Evolutionary conservation across 2,113 vertebrate species (phyloP).

Genomic region (Oryzias javanicus): DNA sequence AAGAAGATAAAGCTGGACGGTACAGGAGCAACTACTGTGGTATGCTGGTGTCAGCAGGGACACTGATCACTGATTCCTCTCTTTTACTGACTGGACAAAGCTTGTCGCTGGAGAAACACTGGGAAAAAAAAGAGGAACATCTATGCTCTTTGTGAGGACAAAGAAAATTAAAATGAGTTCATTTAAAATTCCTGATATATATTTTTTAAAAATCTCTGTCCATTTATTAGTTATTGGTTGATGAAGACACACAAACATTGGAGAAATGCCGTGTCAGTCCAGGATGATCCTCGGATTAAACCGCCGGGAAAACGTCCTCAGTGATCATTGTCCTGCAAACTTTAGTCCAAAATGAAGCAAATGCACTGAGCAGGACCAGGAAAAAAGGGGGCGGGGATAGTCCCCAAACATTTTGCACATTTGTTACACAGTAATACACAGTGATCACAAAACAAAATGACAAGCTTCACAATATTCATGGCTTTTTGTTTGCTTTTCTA

Average conservation of each 20-base stretch:
- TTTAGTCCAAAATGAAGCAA: conserved; percentile 46
- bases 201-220: too few species aligned
- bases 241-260: too few species aligned
- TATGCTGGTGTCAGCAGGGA: conserved; percentile 44
- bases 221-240: too few species aligned
- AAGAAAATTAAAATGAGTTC: too few species aligned
- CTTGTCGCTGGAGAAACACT: neutral
- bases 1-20: conserved; percentile 39
- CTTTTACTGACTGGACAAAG: neutral
- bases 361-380: conserved; percentile 51
- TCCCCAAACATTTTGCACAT: conserved; percentile 90
- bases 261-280: too few species aligned
- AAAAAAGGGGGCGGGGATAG: conserved; percentile 12
- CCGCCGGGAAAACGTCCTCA: conserved; percentile 17
- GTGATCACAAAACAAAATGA: conserved; percentile 95
- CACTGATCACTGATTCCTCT: conserved; percentile 38
- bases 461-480: conserved; percentile 96
- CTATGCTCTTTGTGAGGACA: too few species aligned
- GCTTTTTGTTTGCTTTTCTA: conserved; percentile 91
- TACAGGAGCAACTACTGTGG: conserved; percentile 31
- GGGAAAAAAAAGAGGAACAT: too few species aligned
- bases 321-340: conserved; percentile 59
- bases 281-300: too few species aligned
- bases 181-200: too few species aligned
- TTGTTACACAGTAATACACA: conserved; percentile 90